Evolutionary conservation across 92 coral and sea anemone genomes (phyloP).

Genomic region (Chrysogorgia sp.): DNA sequence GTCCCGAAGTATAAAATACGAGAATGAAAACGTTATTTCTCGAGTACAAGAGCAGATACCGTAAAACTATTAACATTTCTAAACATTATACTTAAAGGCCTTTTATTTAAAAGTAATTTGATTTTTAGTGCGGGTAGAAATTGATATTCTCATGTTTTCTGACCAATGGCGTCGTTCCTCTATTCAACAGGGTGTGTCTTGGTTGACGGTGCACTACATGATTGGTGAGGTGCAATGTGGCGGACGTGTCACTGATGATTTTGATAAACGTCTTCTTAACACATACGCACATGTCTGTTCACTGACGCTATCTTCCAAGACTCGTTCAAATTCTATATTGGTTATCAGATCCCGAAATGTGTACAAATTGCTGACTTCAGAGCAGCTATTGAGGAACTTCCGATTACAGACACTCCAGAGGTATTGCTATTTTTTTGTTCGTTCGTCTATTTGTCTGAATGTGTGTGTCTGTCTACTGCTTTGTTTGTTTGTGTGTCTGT

Average conservation of each 20-base stretch:
- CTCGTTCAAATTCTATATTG: constrained; percentile 92
- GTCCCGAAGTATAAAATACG: too few species aligned
- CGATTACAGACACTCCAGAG: constrained; percentile 94
- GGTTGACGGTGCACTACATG: constrained; percentile 97
- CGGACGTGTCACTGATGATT: constrained; percentile 97
- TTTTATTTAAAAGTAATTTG: too few species aligned
- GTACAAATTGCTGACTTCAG: constrained; percentile 85
- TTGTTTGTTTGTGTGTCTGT: background rate
- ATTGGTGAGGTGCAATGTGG: constrained; percentile 99
- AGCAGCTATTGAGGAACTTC: constrained; percentile 87
- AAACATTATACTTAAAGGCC: too few species aligned
- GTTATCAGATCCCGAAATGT: constrained; percentile 87
- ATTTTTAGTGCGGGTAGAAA: too few species aligned
- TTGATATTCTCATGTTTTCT: too few species aligned
- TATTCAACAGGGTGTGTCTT: constrained; percentile 84
- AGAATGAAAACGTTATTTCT: too few species aligned
- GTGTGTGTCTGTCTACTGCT: too few species aligned
- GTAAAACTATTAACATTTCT: too few species aligned
- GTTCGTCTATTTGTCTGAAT: too few species aligned
- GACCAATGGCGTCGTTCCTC: too few species aligned
- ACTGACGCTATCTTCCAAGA: constrained; percentile 88
- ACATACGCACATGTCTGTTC: constrained; percentile 94
- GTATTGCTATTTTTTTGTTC: too few species aligned
- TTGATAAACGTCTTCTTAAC: constrained; percentile 93
- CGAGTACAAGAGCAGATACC: too few species aligned